Base-by-base conservation (phyloP, 2,113 vertebrate genomes). In the Ptychochromis oligacanthus region DNA sequence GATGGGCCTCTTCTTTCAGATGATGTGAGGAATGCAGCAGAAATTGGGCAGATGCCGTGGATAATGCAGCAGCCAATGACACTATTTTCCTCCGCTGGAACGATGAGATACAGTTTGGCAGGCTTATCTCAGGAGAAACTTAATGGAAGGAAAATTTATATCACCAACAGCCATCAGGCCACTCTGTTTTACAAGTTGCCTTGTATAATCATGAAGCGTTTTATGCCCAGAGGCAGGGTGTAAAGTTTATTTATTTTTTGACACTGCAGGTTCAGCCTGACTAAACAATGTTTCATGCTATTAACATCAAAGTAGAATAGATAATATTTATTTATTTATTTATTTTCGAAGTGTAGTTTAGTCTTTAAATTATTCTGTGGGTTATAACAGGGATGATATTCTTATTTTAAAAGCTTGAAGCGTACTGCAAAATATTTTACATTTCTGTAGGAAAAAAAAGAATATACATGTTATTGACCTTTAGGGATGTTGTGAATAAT, bases 111-210 rank as follows among this genome's bases (percentile, higher is more conserved):
- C 40, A n/a, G 72, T 79, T 67, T 56, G 81, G 72, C 76, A 40
- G 10, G 40, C 55, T 75, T 34, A 81, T 86, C 84, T 82, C 77
- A 24, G 57, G 40, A 83, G 85, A 85, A 17, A 34, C 65, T 77
- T 82, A 82, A 86, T 89, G 84, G 85, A 86, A 31, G 83, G 67
- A 82, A 86, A 9, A 64, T 85, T 77, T 86, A 82, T 82, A 76
- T 80, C 83, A 54, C 59, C 80, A 26, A 15, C n/a, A 62, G 77
- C 80, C 87, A 86, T 67, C 80, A 60, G 79, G 28, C 52, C 83
- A 60, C 75, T 87, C 28, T 17, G 52, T 79, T 83, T 87, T 87
- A 84, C 76, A 84, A 58, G 81, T 26, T 24, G 28, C 43, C 83
- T 78, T 82, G 70, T 88, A 82, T 87, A 86, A 91, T 18, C 77